Evolutionary conservation across 2,888 invertebrate genomes (phyloP), one percentile per base, ranked within the genome.

Genomic region (Myopa testacea): DNA sequence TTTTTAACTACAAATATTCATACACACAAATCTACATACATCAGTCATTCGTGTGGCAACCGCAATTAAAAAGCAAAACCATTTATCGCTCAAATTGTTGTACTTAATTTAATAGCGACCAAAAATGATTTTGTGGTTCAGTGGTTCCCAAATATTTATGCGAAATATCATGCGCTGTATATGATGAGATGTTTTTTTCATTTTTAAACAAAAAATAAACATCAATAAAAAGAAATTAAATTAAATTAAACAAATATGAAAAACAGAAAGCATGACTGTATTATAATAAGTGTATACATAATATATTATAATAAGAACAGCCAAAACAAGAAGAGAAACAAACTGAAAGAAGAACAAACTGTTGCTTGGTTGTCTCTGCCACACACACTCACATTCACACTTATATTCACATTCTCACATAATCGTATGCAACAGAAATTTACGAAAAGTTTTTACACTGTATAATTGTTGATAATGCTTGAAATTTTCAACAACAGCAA

Each of bases 111-210:
- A 72, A 45, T 70, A 45, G 45, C 70, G 50, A n/a, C 50, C 69
- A 69, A 50, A 45, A 69, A 50, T 69, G 45, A 69, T 69, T 75
- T 75, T 75, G 65, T 67, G 65, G 74, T 75, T 75, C 63, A 60
- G n/a, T 34, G 65, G 52, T 45, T 52, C 37, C 26, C 65, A 65
- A 75, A 65, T 65, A 75, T 63, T 75, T 75, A 75, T 75, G 67
- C n/a, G 52, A 58, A 26, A 58, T 26, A 16, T 70, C 34, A 68
- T 8, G 16, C 58, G n/a, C n/a, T 6, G n/a, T 26, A 52, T 52
- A 52, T 52, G 52, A 12, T 12, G 10, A 3, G 8, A 52, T 14
- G 10, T 52, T 52, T 52, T 52, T 52, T 52, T 4, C 4, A 6
- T 58, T 12, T 68, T 68, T 37, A 37, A n/a, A 40, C 19, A 4